Percentiles rank a stretch among this genome's conserved stretches.
Conservation (phyloP, 2,113 vertebrate species). For the Microcebus lehilahytsara region DNA sequence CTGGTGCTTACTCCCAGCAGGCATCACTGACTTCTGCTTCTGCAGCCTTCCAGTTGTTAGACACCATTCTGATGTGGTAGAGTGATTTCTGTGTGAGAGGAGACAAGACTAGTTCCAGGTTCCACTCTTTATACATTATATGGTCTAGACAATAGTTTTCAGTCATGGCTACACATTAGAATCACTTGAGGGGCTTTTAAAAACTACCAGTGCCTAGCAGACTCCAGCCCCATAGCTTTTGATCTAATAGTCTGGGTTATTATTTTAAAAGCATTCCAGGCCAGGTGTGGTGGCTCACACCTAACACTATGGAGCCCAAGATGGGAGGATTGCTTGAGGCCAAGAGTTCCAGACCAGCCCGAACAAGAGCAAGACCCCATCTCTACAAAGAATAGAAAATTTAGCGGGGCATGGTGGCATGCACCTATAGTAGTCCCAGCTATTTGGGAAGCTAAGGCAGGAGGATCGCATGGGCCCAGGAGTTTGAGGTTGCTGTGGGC, state of each 20-base stretch:
- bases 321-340: too few relatives aligned
- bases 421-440: too few relatives aligned
- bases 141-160: not conserved
- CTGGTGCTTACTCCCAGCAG: not conserved
- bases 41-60: not conserved
- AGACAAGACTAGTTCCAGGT: not conserved
- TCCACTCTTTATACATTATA: not conserved
- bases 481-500: too few relatives aligned
- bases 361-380: too few relatives aligned
- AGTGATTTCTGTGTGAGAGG: not conserved
- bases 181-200: not conserved
- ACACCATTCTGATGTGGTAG: not conserved
- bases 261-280: not conserved
- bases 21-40: not conserved
- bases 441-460: too few relatives aligned
- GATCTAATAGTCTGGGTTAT: not conserved
- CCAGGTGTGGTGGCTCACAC: too few relatives aligned
- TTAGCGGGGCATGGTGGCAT: too few relatives aligned
- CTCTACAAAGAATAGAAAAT: too few relatives aligned
- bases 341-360: too few relatives aligned
- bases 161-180: not conserved
- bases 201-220: not conserved
- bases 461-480: too few relatives aligned
- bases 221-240: not conserved
- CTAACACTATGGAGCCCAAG: too few relatives aligned